Conservation (phyloP, 2,888 invertebrate genomes). For the Eupithecia abbreviata region DNA sequence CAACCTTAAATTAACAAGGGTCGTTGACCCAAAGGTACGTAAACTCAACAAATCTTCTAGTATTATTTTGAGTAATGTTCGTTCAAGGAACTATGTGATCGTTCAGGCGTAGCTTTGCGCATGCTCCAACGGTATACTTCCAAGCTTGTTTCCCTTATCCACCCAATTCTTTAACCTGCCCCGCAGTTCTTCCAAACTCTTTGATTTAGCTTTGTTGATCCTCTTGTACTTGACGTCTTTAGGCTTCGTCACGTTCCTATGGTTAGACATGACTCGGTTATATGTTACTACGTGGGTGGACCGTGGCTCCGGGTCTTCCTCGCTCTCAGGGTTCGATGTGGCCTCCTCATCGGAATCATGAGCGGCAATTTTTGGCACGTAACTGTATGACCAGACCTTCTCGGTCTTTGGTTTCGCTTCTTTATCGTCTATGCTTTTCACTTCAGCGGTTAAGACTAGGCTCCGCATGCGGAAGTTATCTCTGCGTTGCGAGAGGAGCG, state of each 20-base stretch:
- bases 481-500: conserved; percentile 75
- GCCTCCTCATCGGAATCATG: conserved; percentile 76
- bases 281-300: conserved; percentile 88
- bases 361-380: conserved; percentile 75
- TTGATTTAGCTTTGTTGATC: conserved; percentile 95
- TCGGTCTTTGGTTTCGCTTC: conserved; percentile 65
- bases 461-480: conserved; percentile 80
- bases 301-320: conserved; percentile 71
- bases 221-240: conserved; percentile 96
- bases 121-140: conserved; percentile 87
- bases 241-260: conserved; percentile 94
- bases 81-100: conserved; percentile 57
- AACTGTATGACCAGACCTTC: conserved; percentile 78
- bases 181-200: conserved; percentile 92
- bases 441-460: conserved; percentile 74
- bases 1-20: conserved; percentile 54
- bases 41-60: conserved; percentile 20
- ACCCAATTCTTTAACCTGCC: conserved; percentile 94
- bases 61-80: conserved; percentile 18
- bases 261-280: conserved; percentile 95
- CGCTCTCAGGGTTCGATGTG: conserved; percentile 74
- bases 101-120: conserved; percentile 85
- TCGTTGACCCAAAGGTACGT: conserved; percentile 34
- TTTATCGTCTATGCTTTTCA: conserved; percentile 77
- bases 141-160: conserved; percentile 89